Evolutionary conservation across 2,888 invertebrate genomes (phyloP).

Genomic region (Chloromyia formosa): DNA sequence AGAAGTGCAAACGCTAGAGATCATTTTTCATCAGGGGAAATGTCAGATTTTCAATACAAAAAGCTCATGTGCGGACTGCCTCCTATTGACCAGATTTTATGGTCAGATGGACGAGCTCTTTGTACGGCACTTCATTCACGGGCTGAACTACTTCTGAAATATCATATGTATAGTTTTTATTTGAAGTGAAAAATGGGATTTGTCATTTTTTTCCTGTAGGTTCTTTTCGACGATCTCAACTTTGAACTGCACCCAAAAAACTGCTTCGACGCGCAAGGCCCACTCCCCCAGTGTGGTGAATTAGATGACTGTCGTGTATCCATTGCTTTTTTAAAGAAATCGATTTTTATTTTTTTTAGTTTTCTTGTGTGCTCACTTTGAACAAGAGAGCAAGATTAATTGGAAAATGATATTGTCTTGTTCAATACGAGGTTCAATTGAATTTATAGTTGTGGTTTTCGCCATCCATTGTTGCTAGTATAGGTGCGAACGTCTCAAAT

Average conservation of each 20-base stretch:
- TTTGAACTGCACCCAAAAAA: constrained; percentile 13
- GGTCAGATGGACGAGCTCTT: constrained; percentile 20
- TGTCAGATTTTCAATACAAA: constrained; percentile 38
- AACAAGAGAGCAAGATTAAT: constrained; percentile 35
- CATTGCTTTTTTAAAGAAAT: no score
- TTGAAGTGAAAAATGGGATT: constrained; percentile 32
- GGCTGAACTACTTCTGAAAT: constrained; percentile 40
- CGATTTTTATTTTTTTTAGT: no score
- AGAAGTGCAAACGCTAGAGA: constrained; percentile 14
- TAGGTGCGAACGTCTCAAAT: constrained; percentile 22
- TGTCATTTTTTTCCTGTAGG: not conserved
- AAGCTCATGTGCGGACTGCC: constrained; percentile 20
- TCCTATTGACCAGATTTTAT: constrained; percentile 27
- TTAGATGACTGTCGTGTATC: no score
- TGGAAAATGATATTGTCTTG: constrained; percentile 39
- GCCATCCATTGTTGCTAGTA: constrained; percentile 4
- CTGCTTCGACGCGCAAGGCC: not conserved
- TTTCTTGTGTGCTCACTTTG: not conserved
- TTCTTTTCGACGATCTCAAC: not conserved
- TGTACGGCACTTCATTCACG: constrained; percentile 13
- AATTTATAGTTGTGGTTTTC: constrained; percentile 30
- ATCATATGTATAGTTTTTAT: not conserved
- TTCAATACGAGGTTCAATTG: constrained; percentile 37
- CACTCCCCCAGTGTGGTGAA: not conserved
- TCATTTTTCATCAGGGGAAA: constrained; percentile 34